These are phyloP conservation scores for Eupsittula cactorum DNA, from an alignment of 2,113 vertebrate species.

Conservation along the genomic window DNA sequence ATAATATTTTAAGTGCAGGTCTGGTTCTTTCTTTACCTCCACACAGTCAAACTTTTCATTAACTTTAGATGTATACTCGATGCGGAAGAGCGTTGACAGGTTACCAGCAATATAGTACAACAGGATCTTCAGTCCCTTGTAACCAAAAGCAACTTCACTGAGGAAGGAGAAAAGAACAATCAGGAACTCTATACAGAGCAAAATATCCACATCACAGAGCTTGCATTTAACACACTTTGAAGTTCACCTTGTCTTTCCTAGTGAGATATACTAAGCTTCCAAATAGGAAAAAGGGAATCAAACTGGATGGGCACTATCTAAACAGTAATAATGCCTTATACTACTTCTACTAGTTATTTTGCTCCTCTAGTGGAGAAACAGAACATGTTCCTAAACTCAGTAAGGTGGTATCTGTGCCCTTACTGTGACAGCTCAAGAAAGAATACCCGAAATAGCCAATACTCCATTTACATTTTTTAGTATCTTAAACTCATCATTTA, in stretches of 20 bases:
- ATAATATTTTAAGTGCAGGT: not conserved
- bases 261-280: not conserved
- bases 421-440: not conserved
- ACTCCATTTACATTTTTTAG: not conserved
- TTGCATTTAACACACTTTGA: not conserved
- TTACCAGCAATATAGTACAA: slow-evolving; percentile 94
- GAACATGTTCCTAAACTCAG: not conserved
- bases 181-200: not conserved
- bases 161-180: slow-evolving; percentile 26
- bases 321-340: not conserved
- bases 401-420: not conserved
- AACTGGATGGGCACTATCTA: not conserved
- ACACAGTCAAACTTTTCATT: slow-evolving; percentile 93
- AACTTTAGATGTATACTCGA: slow-evolving; percentile 92
- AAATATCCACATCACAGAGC: not conserved
- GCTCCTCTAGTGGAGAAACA: not conserved
- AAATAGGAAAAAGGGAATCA: not conserved
- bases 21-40: slow-evolving; percentile 83
- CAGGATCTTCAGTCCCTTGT: slow-evolving; percentile 95
- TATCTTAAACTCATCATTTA: not conserved
- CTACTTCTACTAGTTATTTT: not conserved
- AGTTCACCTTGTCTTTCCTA: not conserved
- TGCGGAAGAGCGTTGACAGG: slow-evolving; percentile 92
- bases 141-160: slow-evolving; percentile 97
- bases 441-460: not conserved